These are phyloP conservation scores for Apodemia duryi DNA, from an alignment of 2,888 invertebrate genomes.

Conservation along the genomic window DNA sequence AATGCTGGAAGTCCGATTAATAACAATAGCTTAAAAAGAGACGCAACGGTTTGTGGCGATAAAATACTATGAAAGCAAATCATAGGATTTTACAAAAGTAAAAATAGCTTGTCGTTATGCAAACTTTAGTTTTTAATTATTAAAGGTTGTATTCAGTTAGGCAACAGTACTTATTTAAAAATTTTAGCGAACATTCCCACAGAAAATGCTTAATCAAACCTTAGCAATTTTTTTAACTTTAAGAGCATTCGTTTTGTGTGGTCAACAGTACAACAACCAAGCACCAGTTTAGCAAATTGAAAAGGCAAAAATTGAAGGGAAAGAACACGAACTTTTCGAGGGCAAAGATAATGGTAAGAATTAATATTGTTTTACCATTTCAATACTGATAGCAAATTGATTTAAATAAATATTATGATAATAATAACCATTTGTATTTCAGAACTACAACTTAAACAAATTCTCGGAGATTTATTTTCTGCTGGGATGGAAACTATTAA, in stretches of 20 bases:
- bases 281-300: not conserved
- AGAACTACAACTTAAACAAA: slow-evolving; percentile 95
- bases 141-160: too few relatives aligned
- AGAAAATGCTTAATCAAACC: not conserved
- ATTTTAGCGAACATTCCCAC: not conserved
- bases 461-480: slow-evolving; percentile 93
- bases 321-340: slow-evolving; percentile 86
- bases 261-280: not conserved
- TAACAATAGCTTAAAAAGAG: slow-evolving; percentile 16
- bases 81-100: not conserved
- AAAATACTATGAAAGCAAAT: not conserved
- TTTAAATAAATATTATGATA: not conserved
- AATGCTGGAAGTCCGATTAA: slow-evolving; percentile 21
- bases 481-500: slow-evolving; percentile 97
- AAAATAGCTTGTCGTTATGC: not conserved
- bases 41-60: slow-evolving; percentile 6
- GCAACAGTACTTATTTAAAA: not conserved
- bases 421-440: slow-evolving; percentile 37
- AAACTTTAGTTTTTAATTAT: too few relatives aligned
- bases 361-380: slow-evolving; percentile 28
- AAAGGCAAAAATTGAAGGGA: slow-evolving; percentile 87
- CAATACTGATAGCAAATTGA: slow-evolving; percentile 10
- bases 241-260: not conserved
- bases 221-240: not conserved
- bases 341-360: slow-evolving; percentile 90